Evolutionary conservation across 2,113 vertebrate genomes (phyloP).

Genomic region (Megaptera novaeangliae): DNA sequence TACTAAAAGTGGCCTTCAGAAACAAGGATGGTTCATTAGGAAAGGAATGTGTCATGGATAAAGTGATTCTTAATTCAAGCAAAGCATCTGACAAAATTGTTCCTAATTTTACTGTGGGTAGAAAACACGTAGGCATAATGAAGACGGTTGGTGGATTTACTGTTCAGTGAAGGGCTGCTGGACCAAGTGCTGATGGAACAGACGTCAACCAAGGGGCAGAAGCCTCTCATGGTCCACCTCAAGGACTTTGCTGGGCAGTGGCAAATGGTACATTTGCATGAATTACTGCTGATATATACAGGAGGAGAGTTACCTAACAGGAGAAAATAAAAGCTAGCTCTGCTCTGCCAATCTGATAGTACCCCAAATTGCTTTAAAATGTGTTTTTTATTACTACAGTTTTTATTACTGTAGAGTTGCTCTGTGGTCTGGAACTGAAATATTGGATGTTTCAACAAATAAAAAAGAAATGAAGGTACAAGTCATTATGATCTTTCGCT

Average conservation of each 20-base stretch:
- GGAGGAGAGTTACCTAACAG: neutral
- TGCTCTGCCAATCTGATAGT: neutral
- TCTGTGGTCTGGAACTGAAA: neutral
- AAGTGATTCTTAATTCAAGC: neutral
- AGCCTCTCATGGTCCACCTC: neutral
- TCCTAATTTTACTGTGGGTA: neutral
- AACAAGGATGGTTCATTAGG: neutral
- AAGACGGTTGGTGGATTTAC: neutral
- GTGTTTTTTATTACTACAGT: neutral
- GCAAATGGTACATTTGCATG: neutral
- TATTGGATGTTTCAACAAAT: neutral
- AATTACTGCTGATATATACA: neutral
- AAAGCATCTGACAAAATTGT: neutral
- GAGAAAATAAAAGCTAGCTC: neutral
- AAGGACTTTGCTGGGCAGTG: neutral
- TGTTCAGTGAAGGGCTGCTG: neutral
- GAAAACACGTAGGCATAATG: rapidly evolving
- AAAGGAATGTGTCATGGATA: neutral
- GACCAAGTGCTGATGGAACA: neutral
- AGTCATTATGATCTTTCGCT: neutral
- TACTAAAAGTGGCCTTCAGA: neutral
- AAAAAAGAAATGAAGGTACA: neutral
- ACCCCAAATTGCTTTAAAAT: neutral
- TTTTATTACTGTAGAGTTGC: neutral
- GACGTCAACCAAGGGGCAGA: neutral